Evolutionary conservation across 2,888 invertebrate species (phyloP).

Genomic region (Calameuta pallipes): DNA sequence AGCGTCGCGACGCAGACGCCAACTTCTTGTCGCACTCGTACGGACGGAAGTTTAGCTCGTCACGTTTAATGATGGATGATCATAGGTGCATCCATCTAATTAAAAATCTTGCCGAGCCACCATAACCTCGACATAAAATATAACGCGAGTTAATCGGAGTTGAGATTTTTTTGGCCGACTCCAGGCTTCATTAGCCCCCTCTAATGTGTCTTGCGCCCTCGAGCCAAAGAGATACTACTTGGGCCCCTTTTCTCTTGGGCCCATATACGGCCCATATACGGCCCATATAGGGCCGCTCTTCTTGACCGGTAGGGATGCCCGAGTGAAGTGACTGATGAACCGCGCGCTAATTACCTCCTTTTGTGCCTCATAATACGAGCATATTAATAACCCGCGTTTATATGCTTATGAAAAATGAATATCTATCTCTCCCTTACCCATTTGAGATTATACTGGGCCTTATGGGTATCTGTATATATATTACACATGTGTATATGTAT

Average conservation of each 20-base stretch:
- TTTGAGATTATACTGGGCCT: not conserved
- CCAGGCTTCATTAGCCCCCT: conserved; percentile 55
- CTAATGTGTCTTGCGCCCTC: conserved; percentile 54
- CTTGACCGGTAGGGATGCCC: conserved; percentile 25
- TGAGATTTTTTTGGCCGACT: conserved; percentile 19
- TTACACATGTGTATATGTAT: too few species aligned
- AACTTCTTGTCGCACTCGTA: not conserved
- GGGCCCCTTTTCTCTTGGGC: conserved; percentile 21
- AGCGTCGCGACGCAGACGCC: not conserved
- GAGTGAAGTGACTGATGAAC: conserved; percentile 63
- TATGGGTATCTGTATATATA: not conserved
- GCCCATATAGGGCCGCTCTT: conserved; percentile 25
- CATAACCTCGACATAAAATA: conserved; percentile 40
- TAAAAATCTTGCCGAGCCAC: conserved; percentile 41
- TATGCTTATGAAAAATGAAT: conserved; percentile 60
- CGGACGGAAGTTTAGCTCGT: conserved; percentile 1
- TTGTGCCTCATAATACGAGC: conserved; percentile 55
- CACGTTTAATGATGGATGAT: conserved; percentile 39
- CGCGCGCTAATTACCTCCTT: conserved; percentile 61
- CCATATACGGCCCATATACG: conserved; percentile 27
- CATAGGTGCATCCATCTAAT: conserved; percentile 40
- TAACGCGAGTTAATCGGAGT: conserved; percentile 53
- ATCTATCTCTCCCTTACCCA: conserved; percentile 33
- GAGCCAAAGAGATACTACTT: conserved; percentile 35
- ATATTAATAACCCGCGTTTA: conserved; percentile 63